These are phyloP conservation scores for Archilochus colubris DNA, from an alignment of 2,113 vertebrate species.

Conservation along the genomic window DNA sequence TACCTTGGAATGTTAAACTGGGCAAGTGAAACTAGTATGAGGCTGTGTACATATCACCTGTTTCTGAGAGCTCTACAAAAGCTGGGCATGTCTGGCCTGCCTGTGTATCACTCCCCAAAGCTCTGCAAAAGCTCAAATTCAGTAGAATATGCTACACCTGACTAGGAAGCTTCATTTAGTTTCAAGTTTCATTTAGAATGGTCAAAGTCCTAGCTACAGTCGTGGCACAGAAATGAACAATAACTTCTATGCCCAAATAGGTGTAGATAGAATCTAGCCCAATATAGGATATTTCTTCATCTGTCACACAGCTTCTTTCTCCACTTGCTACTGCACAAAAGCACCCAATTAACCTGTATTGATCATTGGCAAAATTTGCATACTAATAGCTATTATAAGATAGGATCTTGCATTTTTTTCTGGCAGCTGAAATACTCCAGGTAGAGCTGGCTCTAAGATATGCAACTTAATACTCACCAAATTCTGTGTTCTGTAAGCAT, in stretches of 20 bases:
- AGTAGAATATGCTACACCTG: background rate
- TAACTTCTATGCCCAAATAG: background rate
- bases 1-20: background rate
- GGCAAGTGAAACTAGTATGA: background rate
- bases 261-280: background rate
- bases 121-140: background rate
- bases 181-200: background rate
- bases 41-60: fast-evolving
- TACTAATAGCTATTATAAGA: background rate
- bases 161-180: background rate
- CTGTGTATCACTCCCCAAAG: background rate
- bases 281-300: background rate
- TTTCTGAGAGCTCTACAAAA: background rate
- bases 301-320: background rate
- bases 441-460: background rate
- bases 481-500: background rate
- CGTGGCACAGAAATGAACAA: background rate
- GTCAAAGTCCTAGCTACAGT: background rate
- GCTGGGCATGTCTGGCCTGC: background rate
- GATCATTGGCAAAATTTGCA: background rate
- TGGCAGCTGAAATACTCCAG: background rate
- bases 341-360: background rate
- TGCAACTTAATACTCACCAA: background rate
- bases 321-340: background rate
- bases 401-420: background rate